Conservation (phyloP, 2,113 vertebrate species). For the Nycticorax nycticorax region DNA sequence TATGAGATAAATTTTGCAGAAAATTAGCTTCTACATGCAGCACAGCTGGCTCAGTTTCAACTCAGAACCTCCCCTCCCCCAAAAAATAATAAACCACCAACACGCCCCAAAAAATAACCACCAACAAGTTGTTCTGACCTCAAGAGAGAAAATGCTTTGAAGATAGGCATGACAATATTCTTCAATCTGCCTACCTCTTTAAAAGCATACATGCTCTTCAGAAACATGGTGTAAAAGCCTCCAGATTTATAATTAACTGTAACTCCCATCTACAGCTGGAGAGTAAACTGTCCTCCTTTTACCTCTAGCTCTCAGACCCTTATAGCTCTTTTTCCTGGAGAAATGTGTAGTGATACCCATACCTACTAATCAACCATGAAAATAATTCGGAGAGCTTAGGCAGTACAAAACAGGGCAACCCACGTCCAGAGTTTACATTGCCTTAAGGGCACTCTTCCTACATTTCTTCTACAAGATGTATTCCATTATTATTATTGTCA, state of each 20-base stretch:
- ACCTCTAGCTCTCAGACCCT: background rate
- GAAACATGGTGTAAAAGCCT: background rate
- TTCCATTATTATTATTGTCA: background rate
- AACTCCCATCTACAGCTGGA: background rate
- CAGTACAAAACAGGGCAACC: background rate
- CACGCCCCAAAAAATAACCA: rapidly evolving
- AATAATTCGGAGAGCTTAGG: background rate
- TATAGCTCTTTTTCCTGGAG: background rate
- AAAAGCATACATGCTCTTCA: background rate
- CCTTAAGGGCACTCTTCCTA: background rate
- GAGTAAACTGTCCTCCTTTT: background rate
- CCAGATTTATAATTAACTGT: background rate
- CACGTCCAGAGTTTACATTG: background rate
- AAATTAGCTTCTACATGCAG: background rate
- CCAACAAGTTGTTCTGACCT: background rate
- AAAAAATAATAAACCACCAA: background rate
- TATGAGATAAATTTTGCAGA: background rate
- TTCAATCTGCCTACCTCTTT: background rate
- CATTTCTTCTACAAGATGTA: background rate
- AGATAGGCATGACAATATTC: background rate
- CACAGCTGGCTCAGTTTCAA: background rate
- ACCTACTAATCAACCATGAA: background rate
- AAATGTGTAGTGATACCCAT: background rate
- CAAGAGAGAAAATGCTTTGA: background rate
- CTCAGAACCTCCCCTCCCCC: rapidly evolving